Conservation (phyloP, 1,140 invertebrate genomes). For the Maniola jurtina region DNA sequence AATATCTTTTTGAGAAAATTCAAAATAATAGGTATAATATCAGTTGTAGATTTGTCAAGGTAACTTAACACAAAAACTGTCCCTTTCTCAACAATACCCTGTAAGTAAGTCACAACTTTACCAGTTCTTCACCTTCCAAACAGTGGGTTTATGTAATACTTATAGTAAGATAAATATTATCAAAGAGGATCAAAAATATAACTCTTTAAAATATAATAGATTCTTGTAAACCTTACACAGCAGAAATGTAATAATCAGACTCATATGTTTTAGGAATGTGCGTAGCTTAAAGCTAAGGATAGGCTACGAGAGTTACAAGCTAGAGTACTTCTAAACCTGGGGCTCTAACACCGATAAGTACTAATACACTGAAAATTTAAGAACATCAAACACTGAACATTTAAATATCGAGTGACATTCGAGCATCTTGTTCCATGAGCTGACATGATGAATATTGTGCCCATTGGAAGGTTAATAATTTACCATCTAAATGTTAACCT, state of each 20-base stretch:
- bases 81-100: slow-evolving; percentile 63
- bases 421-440: slow-evolving; percentile 61
- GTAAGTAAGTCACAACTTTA: slow-evolving; percentile 65
- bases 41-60: slow-evolving; percentile 40
- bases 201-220: slow-evolving; percentile 71
- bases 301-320: slow-evolving; percentile 56
- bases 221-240: slow-evolving; percentile 64
- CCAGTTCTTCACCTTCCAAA: slow-evolving; percentile 46
- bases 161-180: slow-evolving; percentile 61
- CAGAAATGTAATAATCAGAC: slow-evolving; percentile 76
- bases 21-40: slow-evolving; percentile 33
- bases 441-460: slow-evolving; percentile 80
- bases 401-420: slow-evolving; percentile 62
- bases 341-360: slow-evolving; percentile 48
- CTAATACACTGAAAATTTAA: slow-evolving; percentile 40
- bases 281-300: slow-evolving; percentile 66
- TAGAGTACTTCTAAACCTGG: slow-evolving; percentile 46
- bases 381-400: slow-evolving; percentile 60
- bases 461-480: slow-evolving; percentile 51
- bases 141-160: slow-evolving; percentile 64
- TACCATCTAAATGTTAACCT: slow-evolving; percentile 44
- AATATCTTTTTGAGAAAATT: slow-evolving; percentile 21
- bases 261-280: slow-evolving; percentile 75
- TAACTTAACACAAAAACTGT: slow-evolving; percentile 40
- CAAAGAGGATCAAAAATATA: slow-evolving; percentile 76